phyloP scores from a whole-genome alignment of 2,797 vertebrate species.

The Carapus acus region DNA sequence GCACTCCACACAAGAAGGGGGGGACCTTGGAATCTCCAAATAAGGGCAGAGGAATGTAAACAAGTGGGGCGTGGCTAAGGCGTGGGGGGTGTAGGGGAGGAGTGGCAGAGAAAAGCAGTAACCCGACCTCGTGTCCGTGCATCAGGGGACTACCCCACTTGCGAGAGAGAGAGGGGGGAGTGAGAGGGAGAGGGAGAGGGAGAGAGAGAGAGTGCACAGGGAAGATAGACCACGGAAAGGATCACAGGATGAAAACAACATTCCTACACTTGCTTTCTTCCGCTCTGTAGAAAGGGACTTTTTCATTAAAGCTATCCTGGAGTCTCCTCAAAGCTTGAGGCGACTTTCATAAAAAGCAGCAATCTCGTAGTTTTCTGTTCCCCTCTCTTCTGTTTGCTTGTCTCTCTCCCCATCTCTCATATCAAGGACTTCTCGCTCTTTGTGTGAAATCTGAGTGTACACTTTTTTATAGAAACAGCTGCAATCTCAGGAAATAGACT shows the following conservation, averaged over 20 bases:
- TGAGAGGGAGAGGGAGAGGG: slow-evolving; percentile 15
- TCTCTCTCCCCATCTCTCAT: too few relatives aligned
- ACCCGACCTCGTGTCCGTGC: slow-evolving; percentile 69
- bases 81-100: slow-evolving; percentile 49
- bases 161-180: slow-evolving; percentile 19
- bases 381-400: too few relatives aligned
- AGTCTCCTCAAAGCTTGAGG: slow-evolving; percentile 44
- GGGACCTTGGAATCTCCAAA: slow-evolving; percentile 70
- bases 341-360: slow-evolving; percentile 44
- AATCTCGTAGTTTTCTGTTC: slow-evolving; percentile 50
- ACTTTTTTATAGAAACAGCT: slow-evolving; percentile 58
- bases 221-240: slow-evolving; percentile 22
- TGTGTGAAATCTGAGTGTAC: slow-evolving; percentile 39
- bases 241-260: slow-evolving; percentile 70
- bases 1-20: slow-evolving; percentile 53
- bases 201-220: slow-evolving; percentile 16
- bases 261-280: slow-evolving; percentile 65
- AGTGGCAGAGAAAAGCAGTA: slow-evolving; percentile 61
- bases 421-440: slow-evolving; percentile 27
- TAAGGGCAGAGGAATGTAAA: slow-evolving; percentile 83
- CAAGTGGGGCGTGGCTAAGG: slow-evolving; percentile 71
- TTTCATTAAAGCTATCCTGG: slow-evolving; percentile 67
- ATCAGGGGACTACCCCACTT: slow-evolving; percentile 61
- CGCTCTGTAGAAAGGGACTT: slow-evolving; percentile 61
- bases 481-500: slow-evolving; percentile 51